Conservation (phyloP, 2,113 vertebrate species). For the Dermatemys mawii region DNA sequence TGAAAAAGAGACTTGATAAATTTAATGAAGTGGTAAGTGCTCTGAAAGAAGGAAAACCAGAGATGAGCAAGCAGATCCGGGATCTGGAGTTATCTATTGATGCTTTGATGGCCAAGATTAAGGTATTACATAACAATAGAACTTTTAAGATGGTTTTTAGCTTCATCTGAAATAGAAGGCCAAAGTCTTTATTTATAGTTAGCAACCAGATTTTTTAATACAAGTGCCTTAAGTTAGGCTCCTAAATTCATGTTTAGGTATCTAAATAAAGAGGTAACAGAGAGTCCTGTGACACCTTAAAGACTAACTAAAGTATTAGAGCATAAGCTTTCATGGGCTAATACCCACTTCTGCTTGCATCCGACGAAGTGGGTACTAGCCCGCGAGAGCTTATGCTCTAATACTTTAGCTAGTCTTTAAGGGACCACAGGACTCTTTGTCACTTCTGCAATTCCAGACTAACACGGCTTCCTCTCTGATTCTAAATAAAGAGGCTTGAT, state of each 20-base stretch:
- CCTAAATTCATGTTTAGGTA: background rate
- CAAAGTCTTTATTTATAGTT: background rate
- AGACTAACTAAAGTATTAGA: too few relatives aligned
- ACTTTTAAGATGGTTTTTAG: background rate
- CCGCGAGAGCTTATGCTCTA: too few relatives aligned
- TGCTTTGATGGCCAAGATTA: conserved; percentile 87
- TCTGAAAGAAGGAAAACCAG: conserved; percentile 92
- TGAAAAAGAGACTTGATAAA: conserved; percentile 88
- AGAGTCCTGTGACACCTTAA: too few relatives aligned
- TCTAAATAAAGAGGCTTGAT: background rate
- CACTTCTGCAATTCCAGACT: too few relatives aligned
- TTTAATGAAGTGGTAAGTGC: conserved; percentile 92
- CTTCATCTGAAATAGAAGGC: background rate
- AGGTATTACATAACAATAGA: conserved; percentile 79
- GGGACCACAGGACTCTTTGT: too few relatives aligned
- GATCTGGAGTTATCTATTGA: conserved; percentile 89
- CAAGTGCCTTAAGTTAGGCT: background rate
- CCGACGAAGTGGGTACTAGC: too few relatives aligned
- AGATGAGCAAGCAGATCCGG: conserved; percentile 89
- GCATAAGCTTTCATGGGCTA: too few relatives aligned
- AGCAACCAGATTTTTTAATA: background rate
- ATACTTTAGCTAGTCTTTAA: too few relatives aligned
- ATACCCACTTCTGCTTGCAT: too few relatives aligned
- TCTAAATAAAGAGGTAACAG: background rate
- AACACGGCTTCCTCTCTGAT: too few relatives aligned